phyloP scores from a whole-genome alignment of 2,888 invertebrate species.

The Cryptus armator region DNA sequence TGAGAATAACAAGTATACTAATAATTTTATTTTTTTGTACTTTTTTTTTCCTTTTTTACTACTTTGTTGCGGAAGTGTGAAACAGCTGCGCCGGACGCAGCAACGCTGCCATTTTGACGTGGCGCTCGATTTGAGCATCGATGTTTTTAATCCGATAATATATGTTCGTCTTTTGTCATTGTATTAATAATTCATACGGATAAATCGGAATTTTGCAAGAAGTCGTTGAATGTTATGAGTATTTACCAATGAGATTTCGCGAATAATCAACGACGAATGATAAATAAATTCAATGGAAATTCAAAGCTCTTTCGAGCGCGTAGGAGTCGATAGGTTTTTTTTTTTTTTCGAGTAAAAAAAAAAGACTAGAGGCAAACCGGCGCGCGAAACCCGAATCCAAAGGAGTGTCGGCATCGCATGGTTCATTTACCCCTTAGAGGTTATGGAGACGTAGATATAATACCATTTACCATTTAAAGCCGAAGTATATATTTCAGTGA shows the following conservation, averaged over 20 bases:
- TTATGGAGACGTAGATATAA: constrained; percentile 31
- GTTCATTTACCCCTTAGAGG: constrained; percentile 9
- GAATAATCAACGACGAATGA: not conserved
- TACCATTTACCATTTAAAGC: not conserved
- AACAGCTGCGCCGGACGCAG: constrained; percentile 32
- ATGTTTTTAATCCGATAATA: not conserved
- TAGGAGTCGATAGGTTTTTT: not conserved
- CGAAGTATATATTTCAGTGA: not conserved
- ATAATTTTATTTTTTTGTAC: not conserved
- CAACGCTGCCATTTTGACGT: constrained; percentile 13
- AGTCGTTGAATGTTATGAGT: too few species aligned
- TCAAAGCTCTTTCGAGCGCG: not conserved
- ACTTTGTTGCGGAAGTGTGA: constrained; percentile 27
- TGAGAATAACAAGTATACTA: constrained; percentile 29
- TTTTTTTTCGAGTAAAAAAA: not conserved
- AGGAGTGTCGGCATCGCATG: not conserved
- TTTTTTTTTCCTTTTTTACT: not conserved
- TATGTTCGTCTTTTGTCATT: not conserved
- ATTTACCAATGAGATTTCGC: too few species aligned
- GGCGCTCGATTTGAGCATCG: constrained; percentile 2
- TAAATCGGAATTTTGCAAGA: not conserved
- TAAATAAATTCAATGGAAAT: not conserved
- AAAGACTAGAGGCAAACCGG: not conserved
- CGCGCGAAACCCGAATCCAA: constrained; percentile 14
- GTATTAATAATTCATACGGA: not conserved